Evolutionary conservation across 2,113 vertebrate genomes (phyloP).

Genomic region (Asarcornis scutulata): DNA sequence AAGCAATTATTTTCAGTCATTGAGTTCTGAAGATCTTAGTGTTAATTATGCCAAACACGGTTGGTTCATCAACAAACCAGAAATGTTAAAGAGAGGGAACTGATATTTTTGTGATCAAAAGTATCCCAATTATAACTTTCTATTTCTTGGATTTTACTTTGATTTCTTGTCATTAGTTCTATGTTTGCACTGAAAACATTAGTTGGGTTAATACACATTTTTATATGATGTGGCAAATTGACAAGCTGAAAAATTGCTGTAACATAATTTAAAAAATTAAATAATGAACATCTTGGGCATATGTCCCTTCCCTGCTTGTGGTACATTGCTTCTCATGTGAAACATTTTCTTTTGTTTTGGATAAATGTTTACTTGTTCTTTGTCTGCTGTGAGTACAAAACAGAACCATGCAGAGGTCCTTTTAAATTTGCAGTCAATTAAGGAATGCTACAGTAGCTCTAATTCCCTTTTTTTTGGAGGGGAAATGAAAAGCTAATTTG

Average conservation of each 20-base stretch:
- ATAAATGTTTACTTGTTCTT: slow-evolving; percentile 33
- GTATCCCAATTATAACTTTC: slow-evolving; percentile 51
- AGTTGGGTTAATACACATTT: not conserved
- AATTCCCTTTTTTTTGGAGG: slow-evolving; percentile 8
- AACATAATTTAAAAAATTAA: not conserved
- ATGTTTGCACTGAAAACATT: not conserved
- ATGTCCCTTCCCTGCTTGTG: not conserved
- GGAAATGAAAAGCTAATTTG: slow-evolving; percentile 6
- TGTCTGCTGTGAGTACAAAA: slow-evolving; percentile 17
- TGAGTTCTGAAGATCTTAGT: slow-evolving; percentile 90
- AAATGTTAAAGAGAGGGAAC: slow-evolving; percentile 72
- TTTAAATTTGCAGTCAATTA: slow-evolving; percentile 49
- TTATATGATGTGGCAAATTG: not conserved
- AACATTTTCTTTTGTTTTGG: slow-evolving; percentile 39
- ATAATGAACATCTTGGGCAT: not conserved
- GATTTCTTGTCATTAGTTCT: slow-evolving; percentile 7
- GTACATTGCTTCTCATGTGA: not conserved
- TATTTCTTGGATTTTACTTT: slow-evolving; percentile 28
- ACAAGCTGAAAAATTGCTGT: not conserved
- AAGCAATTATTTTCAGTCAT: slow-evolving; percentile 95
- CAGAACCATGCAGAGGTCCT: not conserved
- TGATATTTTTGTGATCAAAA: slow-evolving; percentile 67
- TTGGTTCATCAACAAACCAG: slow-evolving; percentile 84
- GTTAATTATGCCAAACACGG: slow-evolving; percentile 91
- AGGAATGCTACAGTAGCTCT: slow-evolving; percentile 31